A percentile compares a stretch with the other conserved stretches of the same genome.
Conservation (phyloP, 2,113 vertebrate genomes). For the Sorex fumeus region DNA sequence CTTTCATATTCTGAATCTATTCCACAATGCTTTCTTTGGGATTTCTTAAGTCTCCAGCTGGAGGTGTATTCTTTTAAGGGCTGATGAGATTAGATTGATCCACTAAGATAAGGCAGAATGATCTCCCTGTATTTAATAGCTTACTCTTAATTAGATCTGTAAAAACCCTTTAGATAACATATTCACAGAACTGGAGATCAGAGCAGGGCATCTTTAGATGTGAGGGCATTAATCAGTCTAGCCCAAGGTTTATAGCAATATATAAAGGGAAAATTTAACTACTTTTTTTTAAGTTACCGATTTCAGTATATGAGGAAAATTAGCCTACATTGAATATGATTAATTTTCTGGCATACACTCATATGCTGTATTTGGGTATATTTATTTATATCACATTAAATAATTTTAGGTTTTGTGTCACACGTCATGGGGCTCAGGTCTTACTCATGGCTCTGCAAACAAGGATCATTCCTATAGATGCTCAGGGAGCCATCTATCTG, state of each 20-base stretch:
- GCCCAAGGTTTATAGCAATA: neutral
- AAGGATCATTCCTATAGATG: too few relatives aligned
- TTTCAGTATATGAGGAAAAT: neutral
- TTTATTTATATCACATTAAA: neutral
- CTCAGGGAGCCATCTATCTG: too few relatives aligned
- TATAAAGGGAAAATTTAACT: neutral
- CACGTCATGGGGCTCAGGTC: too few relatives aligned
- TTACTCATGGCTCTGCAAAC: too few relatives aligned
- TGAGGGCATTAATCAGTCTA: neutral
- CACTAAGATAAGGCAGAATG: neutral
- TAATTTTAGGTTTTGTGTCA: too few relatives aligned
- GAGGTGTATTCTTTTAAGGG: neutral
- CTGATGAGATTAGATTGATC: neutral
- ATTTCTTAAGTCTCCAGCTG: neutral
- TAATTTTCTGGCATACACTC: neutral
- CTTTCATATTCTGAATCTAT: neutral
- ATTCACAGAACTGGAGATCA: neutral
- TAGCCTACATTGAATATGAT: neutral
- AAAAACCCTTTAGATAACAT: slow-evolving; percentile 1
- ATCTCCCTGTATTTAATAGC: neutral
- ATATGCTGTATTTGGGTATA: neutral
- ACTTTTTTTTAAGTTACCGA: neutral
- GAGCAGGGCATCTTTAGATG: neutral
- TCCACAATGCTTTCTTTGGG: neutral
- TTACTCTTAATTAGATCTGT: neutral